These are phyloP conservation scores for Pyrrhosoma nymphula DNA, from an alignment of 2,888 invertebrate genomes.

Conservation along the genomic window DNA sequence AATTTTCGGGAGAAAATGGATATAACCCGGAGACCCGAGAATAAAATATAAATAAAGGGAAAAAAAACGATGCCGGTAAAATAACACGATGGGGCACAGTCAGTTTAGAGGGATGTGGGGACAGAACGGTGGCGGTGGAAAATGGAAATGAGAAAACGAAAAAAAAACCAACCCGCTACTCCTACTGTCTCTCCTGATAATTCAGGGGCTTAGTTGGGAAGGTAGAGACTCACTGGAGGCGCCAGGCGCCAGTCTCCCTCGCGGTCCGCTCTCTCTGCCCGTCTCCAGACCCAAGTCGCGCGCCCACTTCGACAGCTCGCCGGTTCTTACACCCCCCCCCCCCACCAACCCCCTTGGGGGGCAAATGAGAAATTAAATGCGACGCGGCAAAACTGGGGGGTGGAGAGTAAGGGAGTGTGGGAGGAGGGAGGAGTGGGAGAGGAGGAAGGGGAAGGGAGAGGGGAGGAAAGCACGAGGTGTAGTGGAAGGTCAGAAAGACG, in stretches of 20 bases:
- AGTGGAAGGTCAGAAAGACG: conserved; percentile 24
- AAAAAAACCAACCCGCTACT: background rate
- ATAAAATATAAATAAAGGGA: too few species aligned
- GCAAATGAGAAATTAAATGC: conserved; percentile 59
- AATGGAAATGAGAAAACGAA: background rate
- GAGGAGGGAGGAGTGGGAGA: background rate
- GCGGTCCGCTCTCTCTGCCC: background rate
- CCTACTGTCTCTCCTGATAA: background rate
- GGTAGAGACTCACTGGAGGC: background rate
- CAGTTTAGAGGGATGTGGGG: too few species aligned
- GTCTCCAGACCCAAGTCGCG: background rate
- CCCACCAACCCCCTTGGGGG: background rate
- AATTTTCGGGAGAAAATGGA: background rate
- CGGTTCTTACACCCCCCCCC: background rate
- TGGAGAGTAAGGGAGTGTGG: background rate
- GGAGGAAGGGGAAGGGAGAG: background rate
- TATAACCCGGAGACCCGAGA: too few species aligned
- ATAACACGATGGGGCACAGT: too few species aligned
- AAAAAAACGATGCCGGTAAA: too few species aligned
- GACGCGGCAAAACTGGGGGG: background rate
- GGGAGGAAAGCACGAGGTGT: background rate
- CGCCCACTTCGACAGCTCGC: conserved; percentile 51
- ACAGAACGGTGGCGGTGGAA: background rate
- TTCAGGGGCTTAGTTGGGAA: background rate
- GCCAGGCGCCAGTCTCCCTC: background rate